phyloP scores from a whole-genome alignment of 2,888 invertebrate genomes.

The Campoplex nolae region DNA sequence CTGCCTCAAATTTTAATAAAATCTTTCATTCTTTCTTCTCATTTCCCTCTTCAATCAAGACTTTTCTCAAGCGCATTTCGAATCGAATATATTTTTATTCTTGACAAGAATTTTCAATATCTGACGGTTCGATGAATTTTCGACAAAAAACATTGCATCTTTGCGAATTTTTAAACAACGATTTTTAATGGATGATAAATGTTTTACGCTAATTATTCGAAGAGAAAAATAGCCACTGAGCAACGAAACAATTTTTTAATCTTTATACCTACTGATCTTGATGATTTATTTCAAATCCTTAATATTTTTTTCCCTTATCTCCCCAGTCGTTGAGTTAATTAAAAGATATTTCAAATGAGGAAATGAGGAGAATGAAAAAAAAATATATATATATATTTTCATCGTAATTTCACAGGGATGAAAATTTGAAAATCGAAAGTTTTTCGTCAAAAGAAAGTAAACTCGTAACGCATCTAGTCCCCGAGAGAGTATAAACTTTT shows the following conservation, averaged over 20 bases:
- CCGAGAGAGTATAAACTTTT: conserved; percentile 68
- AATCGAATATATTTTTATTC: background rate
- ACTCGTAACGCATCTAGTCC: conserved; percentile 48
- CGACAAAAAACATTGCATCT: background rate
- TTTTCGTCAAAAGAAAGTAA: background rate
- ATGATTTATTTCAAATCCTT: no score
- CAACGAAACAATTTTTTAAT: background rate
- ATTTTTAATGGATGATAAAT: background rate
- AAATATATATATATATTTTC: background rate
- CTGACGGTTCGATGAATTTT: background rate
- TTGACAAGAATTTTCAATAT: background rate
- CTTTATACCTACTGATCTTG: no score
- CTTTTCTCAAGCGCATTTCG: background rate
- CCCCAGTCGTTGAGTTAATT: no score
- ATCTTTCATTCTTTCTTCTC: background rate
- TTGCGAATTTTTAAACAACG: background rate
- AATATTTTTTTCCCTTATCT: no score
- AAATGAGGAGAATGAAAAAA: background rate
- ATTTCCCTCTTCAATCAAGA: background rate
- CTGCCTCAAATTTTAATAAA: background rate
- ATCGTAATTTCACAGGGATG: background rate
- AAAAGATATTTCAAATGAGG: background rate
- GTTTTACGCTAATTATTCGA: no score
- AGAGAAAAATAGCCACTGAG: no score
- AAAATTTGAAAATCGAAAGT: background rate